Base-by-base conservation (phyloP, 2,888 invertebrate species). In the Campaea margaritaria region DNA sequence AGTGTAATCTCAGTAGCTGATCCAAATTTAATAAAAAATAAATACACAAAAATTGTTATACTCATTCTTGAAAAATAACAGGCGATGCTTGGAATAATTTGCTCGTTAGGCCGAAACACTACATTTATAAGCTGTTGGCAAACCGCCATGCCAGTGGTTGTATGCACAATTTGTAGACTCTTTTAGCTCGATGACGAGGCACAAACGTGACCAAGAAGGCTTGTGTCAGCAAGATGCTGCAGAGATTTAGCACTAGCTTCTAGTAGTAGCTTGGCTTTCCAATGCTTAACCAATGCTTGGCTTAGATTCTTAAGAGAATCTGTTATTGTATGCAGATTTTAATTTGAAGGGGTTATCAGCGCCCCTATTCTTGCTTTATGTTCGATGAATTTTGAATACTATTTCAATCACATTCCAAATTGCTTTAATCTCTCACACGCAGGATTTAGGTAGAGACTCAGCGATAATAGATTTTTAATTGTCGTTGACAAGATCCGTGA, bases 91-190 rank as follows among this genome's bases (percentile, higher is more conserved):
- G 62, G 78, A 79, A 80, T 78, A 84, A 81, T 81, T 78, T 69
- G 73, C 81, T 87, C 83, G 87, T 88, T 88, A 87, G 79, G 76
- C 72, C 69, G 75, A 76, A 78, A 78, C 82, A 81, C 83, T 86
- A 85, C 83, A 86, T 87, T 82, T 79, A 82, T 85, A 86, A 87
- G 86, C 81, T 80, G 79, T 82, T 89, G 89, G 89, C 87, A 62
- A 27, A 63, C 65, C 68, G 82, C 89, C 89, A 89, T 68, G 82
- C 88, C 89, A 89, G 75, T 76, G 72, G 65, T 69, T 70, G 78
- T 70, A 76, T 81, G 81, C 79, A 81, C 79, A 82, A 83, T 83
- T 81, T 85, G 79, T 83, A 83, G 81, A 76, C 81, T 79, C 79
- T 79, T 78, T 70, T 69, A 78, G 73, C 73, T 69, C 68, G 79